Evolutionary conservation across 2,888 invertebrate genomes (phyloP).

Genomic region (Leptodirus hochenwartii): DNA sequence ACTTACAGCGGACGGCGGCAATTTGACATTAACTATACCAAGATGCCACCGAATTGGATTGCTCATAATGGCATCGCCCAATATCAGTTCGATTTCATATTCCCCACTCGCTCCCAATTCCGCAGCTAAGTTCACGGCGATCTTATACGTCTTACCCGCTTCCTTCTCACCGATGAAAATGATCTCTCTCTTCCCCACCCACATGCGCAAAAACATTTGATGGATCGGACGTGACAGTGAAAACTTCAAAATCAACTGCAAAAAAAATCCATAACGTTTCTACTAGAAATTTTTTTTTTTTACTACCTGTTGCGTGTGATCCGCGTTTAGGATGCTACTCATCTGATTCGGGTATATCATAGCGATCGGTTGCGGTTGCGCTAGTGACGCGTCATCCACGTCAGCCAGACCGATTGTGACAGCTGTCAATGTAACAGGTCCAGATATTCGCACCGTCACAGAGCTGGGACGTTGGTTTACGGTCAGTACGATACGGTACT

Average conservation of each 20-base stretch:
- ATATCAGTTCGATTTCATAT: slow-evolving; percentile 65
- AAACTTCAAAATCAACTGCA: slow-evolving; percentile 62
- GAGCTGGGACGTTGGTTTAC: slow-evolving; percentile 39
- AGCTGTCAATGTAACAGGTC: slow-evolving; percentile 54
- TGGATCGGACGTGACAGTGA: slow-evolving; percentile 57
- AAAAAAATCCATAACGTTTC: no score
- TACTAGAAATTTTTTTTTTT: no score
- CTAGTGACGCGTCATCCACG: slow-evolving; percentile 72
- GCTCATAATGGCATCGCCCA: slow-evolving; percentile 82
- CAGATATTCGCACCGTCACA: slow-evolving; percentile 45
- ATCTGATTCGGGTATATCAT: slow-evolving; percentile 58
- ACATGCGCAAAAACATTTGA: slow-evolving; percentile 73
- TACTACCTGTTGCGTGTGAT: slow-evolving; percentile 86
- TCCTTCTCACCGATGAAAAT: slow-evolving; percentile 89
- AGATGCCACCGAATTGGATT: slow-evolving; percentile 81
- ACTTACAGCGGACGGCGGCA: slow-evolving; percentile 26
- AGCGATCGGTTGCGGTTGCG: slow-evolving; percentile 58
- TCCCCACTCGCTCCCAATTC: slow-evolving; percentile 64
- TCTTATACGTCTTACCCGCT: slow-evolving; percentile 55
- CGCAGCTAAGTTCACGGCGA: slow-evolving; percentile 66
- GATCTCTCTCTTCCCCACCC: slow-evolving; percentile 57
- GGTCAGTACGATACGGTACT: slow-evolving; percentile 65
- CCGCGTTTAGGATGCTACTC: slow-evolving; percentile 53
- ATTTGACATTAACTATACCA: slow-evolving; percentile 58
- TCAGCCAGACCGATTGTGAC: slow-evolving; percentile 81